These are phyloP conservation scores for Stylophora pistillata DNA, from an alignment of 64 coral and sea anemone species.

Conservation along the genomic window DNA sequence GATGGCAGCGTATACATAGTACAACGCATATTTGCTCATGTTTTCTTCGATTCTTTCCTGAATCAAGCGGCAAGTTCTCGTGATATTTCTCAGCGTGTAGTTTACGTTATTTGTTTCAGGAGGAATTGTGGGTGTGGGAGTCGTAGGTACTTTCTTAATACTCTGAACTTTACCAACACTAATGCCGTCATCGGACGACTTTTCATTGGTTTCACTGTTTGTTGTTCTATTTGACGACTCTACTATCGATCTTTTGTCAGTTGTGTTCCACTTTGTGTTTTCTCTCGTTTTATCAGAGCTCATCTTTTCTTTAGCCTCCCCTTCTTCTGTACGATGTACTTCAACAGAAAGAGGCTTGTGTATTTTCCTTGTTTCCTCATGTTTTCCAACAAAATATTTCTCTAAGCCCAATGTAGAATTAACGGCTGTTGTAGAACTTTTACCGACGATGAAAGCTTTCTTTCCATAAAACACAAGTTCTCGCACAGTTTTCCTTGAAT, in stretches of 20 bases:
- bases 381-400: too few species aligned
- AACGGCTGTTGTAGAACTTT: too few species aligned
- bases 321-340: too few species aligned
- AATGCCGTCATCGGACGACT: background rate
- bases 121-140: slow-evolving; percentile 3
- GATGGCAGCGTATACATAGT: slow-evolving; percentile 83
- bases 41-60: slow-evolving; percentile 66
- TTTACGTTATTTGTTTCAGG: slow-evolving; percentile 27
- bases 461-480: too few species aligned
- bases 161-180: background rate
- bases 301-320: background rate
- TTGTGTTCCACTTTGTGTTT: background rate
- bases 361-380: too few species aligned
- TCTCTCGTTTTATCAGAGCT: background rate
- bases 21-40: slow-evolving; percentile 84
- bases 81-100: slow-evolving; percentile 19
- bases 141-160: background rate
- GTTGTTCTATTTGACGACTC: too few species aligned
- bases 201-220: background rate
- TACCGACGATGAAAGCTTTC: too few species aligned
- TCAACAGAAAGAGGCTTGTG: too few species aligned
- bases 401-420: too few species aligned
- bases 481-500: too few species aligned
- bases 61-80: slow-evolving; percentile 29
- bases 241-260: background rate